A percentile compares a stretch with the other conserved stretches of the same genome.
Conservation (phyloP, 2,113 vertebrate genomes). For the Herpailurus yagouaroundi region DNA sequence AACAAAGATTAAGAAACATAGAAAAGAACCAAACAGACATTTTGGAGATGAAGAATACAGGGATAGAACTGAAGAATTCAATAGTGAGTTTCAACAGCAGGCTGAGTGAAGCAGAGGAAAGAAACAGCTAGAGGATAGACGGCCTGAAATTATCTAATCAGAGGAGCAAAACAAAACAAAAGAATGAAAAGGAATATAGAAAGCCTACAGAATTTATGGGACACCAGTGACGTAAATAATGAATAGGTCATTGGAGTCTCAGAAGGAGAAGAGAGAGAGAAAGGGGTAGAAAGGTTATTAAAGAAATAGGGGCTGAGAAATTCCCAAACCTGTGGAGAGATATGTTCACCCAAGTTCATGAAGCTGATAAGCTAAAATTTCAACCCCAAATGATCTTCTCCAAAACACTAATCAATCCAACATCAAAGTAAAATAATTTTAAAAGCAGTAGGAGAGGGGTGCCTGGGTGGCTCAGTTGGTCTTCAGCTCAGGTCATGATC, state of each 20-base stretch:
- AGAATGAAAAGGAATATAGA: neutral
- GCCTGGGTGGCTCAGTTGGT: too few species aligned
- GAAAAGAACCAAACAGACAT: neutral
- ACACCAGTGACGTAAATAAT: neutral
- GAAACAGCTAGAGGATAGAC: neutral
- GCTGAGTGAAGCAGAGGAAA: neutral
- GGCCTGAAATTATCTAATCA: neutral
- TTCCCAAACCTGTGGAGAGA: neutral
- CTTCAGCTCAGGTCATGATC: too few species aligned
- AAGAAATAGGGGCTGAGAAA: neutral
- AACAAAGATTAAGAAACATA: neutral
- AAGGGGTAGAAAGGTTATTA: neutral
- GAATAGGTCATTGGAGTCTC: neutral
- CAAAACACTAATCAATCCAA: neutral
- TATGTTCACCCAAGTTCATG: neutral
- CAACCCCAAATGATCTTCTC: neutral
- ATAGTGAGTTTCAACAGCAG: neutral
- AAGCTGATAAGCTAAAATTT: neutral
- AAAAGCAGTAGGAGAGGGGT: neutral
- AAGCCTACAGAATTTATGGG: neutral
- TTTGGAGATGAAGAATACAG: neutral
- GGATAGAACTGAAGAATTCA: neutral
- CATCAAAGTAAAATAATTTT: neutral
- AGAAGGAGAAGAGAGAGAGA: neutral
- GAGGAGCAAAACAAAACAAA: neutral